phyloP scores from a whole-genome alignment of 2,113 vertebrate species.

The Carassius carassius region DNA sequence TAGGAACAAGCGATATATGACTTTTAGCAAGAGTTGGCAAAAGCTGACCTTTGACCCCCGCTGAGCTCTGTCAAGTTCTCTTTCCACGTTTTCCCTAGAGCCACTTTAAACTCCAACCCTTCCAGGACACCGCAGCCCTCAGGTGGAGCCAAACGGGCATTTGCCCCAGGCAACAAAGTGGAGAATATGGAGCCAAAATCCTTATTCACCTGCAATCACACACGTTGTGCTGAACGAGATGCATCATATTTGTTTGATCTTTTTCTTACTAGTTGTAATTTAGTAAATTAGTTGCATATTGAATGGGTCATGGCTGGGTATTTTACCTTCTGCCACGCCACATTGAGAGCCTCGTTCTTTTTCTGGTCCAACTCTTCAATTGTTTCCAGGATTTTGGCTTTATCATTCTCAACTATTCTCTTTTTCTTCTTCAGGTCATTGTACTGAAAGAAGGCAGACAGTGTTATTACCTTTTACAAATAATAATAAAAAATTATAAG shows the following conservation, averaged over 20 bases:
- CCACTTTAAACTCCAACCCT: conserved; percentile 92
- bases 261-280: background rate
- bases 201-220: conserved; percentile 84
- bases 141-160: conserved; percentile 80
- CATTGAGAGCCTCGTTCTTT: conserved; percentile 86
- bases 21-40: background rate
- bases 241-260: background rate
- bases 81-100: conserved; percentile 94
- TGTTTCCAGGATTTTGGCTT: conserved; percentile 86
- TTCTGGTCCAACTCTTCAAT: conserved; percentile 92
- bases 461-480: background rate
- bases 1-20: background rate
- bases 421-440: conserved; percentile 93
- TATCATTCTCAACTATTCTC: conserved; percentile 93
- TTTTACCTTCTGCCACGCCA: conserved; percentile 93
- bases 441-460: conserved; percentile 76
- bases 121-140: conserved; percentile 76
- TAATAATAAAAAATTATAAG: too few species aligned
- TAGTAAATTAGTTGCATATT: background rate
- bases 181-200: conserved; percentile 97
- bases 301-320: background rate
- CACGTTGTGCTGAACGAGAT: background rate
- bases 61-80: conserved; percentile 96
- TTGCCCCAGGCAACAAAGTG: conserved; percentile 87
- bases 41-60: conserved; percentile 81